These are phyloP conservation scores for Vicugna pacos DNA, from an alignment of 2,113 vertebrate species.

Conservation along the genomic window DNA sequence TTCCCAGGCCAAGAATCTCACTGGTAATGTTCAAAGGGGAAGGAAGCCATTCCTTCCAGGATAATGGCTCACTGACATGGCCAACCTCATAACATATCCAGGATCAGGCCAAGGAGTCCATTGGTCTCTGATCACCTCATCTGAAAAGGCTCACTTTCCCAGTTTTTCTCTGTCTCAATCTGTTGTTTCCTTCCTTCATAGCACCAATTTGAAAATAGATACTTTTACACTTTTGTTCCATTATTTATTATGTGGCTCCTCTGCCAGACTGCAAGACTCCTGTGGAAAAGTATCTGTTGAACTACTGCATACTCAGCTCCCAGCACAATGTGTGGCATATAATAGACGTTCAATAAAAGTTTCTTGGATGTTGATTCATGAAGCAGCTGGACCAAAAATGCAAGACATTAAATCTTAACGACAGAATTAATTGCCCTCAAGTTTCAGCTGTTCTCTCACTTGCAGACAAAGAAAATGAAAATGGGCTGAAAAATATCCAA, in stretches of 20 bases:
- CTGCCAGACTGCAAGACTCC: background rate
- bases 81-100: background rate
- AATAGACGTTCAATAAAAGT: slow-evolving; percentile 31
- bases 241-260: background rate
- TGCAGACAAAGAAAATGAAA: slow-evolving; percentile 59
- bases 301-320: background rate
- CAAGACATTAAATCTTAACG: slow-evolving; percentile 47
- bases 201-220: background rate
- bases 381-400: slow-evolving; percentile 60
- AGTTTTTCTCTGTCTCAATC: background rate
- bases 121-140: background rate
- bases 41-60: slow-evolving; percentile 45
- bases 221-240: background rate
- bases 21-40: slow-evolving; percentile 1
- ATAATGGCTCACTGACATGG: background rate
- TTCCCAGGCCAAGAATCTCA: slow-evolving; percentile 36
- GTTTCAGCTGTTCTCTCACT: slow-evolving; percentile 60
- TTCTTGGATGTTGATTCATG: slow-evolving; percentile 1
- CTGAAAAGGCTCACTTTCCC: background rate
- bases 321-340: background rate
- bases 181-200: background rate
- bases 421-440: slow-evolving; percentile 56
- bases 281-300: background rate
- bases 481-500: slow-evolving; percentile 32
- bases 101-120: background rate